Conservation (phyloP, 2,797 vertebrate species). For the Bryconaethiops microstoma region DNA sequence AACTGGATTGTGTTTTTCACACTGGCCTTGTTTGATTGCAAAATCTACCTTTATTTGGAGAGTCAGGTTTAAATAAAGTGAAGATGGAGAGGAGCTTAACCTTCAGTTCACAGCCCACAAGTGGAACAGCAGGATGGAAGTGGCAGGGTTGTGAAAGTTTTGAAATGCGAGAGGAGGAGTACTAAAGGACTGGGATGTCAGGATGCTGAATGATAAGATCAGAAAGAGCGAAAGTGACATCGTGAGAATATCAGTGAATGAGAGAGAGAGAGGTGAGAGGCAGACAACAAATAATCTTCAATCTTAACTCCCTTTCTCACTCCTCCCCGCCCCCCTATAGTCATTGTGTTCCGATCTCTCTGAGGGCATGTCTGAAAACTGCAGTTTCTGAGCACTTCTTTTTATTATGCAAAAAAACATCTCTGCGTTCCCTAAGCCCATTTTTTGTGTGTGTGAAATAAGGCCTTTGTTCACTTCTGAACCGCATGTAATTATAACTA, state of each 20-base stretch:
- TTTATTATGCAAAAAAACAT: neutral
- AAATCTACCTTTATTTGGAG: neutral
- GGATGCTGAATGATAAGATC: slow-evolving; percentile 6
- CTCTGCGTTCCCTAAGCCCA: slow-evolving; percentile 16
- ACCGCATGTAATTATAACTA: slow-evolving; percentile 63
- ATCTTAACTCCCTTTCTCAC: neutral
- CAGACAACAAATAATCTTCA: neutral
- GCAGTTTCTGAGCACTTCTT: neutral
- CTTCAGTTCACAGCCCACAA: neutral
- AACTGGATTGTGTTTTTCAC: neutral
- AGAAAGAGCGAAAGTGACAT: slow-evolving; percentile 48
- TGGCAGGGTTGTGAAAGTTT: neutral
- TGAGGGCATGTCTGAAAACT: neutral
- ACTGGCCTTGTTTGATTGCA: neutral
- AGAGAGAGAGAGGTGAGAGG: neutral
- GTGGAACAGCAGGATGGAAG: neutral
- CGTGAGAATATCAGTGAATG: slow-evolving; percentile 34
- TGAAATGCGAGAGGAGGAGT: neutral
- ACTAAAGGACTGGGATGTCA: neutral
- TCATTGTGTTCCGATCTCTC: neutral
- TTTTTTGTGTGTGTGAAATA: slow-evolving; percentile 45
- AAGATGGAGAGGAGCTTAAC: neutral
- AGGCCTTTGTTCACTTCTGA: slow-evolving; percentile 55
- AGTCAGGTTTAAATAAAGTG: neutral
- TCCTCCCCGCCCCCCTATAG: neutral